Base-by-base conservation (phyloP, 2,113 vertebrate species). In the Engraulis encrasicolus region DNA sequence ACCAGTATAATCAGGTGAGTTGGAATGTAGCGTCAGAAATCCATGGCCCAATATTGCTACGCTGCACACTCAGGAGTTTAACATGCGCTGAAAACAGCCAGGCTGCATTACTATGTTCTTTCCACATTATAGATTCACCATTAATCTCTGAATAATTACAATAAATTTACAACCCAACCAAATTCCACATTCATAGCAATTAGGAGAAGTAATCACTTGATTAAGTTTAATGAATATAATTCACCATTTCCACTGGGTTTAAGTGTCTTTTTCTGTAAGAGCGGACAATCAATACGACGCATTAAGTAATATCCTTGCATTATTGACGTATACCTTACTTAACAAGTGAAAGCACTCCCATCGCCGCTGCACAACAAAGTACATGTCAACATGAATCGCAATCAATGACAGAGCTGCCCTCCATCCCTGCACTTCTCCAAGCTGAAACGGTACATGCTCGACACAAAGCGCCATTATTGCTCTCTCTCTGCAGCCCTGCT, bases 251-350 rank as follows among this genome's bases (percentile, higher is more conserved):
- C 83, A 78, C 20, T n/a, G 54, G 78, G 79, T n/a, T 19, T 19
- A 37, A n/a, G 48, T 18, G 34, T n/a, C 66, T 58, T 83, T 81
- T 66, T 81, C 78, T 50, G 52, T 50, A 50, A 82, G 78, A 85
- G 83, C 50, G 36, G 78, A 40, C 61, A 84, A 93, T 93, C 91
- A 82, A 93, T 92, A 90, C 48, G 27, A 23, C 2, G 88, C 79
- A 91, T 91, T 93, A 90, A 87, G 89, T 71, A 82, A 93, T 91
- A 91, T 79, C 92, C 84, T 89, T 81, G 81, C 77, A 90, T 91
- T 92, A 93, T 92, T 87, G 90, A 90, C 66, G 84, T 84, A 79
- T 81, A 87, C 86, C 77, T 88, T 89, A 88, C 88, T 92, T 89
- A 93, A 93, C 88, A 90, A 90, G 88, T 49, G 81, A 84, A 78